A percentile compares a stretch with the other conserved stretches of the same genome.
Evolutionary conservation across 2,888 invertebrate species (phyloP).

Genomic region (Aphodius granarius): DNA sequence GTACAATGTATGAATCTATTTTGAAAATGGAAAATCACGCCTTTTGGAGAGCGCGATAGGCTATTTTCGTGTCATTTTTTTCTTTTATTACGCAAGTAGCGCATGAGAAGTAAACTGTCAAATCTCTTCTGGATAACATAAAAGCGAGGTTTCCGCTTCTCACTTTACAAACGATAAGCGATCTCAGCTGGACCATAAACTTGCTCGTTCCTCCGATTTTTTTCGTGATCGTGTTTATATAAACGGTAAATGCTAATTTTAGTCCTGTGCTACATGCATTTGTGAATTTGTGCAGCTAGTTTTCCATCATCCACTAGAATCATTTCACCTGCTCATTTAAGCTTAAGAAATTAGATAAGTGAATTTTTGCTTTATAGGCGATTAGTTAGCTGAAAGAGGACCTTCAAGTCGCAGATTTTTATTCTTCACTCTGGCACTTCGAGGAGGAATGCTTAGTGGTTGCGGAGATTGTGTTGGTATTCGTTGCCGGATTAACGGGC

Average conservation of each 20-base stretch:
- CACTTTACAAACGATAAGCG: not conserved
- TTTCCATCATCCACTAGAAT: not conserved
- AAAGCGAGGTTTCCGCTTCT: not conserved
- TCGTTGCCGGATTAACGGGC: conserved; percentile 83
- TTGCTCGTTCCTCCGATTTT: not conserved
- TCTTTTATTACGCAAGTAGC: conserved; percentile 19
- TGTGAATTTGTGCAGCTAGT: not conserved
- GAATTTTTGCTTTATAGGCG: not conserved
- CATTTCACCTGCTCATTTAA: not conserved
- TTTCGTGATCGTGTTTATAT: not conserved
- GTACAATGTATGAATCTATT: not conserved
- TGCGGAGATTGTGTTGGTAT: conserved; percentile 84
- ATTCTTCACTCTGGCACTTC: conserved; percentile 19
- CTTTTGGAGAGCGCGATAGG: not conserved
- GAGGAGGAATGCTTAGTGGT: conserved; percentile 58
- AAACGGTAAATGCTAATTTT: conserved; percentile 9
- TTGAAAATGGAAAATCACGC: conserved; percentile 18
- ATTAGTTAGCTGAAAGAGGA: not conserved
- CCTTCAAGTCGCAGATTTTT: conserved; percentile 13
- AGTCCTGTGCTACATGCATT: not conserved
- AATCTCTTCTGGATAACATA: conserved; percentile 10
- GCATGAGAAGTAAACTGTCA: conserved; percentile 11
- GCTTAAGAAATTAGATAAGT: not conserved
- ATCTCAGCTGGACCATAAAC: not conserved
- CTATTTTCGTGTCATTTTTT: conserved; percentile 19